Conservation (phyloP, 2,797 vertebrate genomes). For the Benthosema pterotum region DNA sequence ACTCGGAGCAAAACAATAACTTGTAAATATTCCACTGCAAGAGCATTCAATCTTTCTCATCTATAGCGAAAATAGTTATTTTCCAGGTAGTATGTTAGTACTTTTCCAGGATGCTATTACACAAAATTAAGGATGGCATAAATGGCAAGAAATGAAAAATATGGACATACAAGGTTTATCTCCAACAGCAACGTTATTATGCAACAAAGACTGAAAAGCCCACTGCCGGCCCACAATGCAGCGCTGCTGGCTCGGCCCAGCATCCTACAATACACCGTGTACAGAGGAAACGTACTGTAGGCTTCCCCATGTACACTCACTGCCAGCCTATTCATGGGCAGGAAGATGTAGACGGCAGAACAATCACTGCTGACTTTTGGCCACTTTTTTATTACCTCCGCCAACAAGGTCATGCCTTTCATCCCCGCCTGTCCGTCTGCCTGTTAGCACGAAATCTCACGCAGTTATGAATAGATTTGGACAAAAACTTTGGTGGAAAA, state of each 20-base stretch:
- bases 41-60: too few relatives aligned
- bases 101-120: too few relatives aligned
- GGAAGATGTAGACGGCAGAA: constrained; percentile 60
- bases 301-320: constrained; percentile 36
- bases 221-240: constrained; percentile 47
- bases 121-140: too few relatives aligned
- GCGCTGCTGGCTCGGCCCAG: constrained; percentile 24
- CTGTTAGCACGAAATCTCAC: not conserved
- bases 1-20: too few relatives aligned
- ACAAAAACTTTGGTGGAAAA: too few relatives aligned
- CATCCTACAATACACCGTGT: constrained; percentile 50
- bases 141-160: too few relatives aligned
- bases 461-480: too few relatives aligned
- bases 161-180: too few relatives aligned
- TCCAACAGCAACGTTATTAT: constrained; percentile 45
- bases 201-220: constrained; percentile 57
- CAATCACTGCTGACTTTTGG: constrained; percentile 53
- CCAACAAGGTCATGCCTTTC: too few relatives aligned
- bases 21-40: too few relatives aligned
- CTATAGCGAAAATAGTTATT: too few relatives aligned
- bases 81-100: too few relatives aligned
- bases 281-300: constrained; percentile 44
- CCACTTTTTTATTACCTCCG: not conserved
- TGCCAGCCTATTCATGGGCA: constrained; percentile 65
- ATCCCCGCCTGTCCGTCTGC: not conserved